phyloP scores from a whole-genome alignment of 2,888 invertebrate genomes.

The Mythimna pallens region DNA sequence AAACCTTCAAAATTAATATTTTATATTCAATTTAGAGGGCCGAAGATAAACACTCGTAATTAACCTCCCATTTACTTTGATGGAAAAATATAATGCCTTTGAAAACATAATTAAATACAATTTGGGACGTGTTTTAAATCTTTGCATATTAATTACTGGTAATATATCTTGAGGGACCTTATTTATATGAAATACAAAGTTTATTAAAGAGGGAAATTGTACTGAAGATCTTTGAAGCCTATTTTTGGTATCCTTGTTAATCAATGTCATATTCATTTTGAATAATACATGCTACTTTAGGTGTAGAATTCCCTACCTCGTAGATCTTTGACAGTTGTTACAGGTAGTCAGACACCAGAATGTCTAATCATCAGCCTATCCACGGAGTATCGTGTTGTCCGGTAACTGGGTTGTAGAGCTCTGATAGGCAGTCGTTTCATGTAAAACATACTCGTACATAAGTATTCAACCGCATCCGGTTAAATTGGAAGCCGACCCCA shows the following conservation, averaged over 20 bases:
- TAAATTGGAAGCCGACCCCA: too few species aligned
- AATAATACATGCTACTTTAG: neutral
- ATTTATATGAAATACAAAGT: constrained; percentile 22
- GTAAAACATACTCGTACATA: too few species aligned
- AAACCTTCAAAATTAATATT: constrained; percentile 64
- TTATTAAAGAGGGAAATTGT: constrained; percentile 13
- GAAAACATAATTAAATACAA: constrained; percentile 53
- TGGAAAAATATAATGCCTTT: constrained; percentile 48
- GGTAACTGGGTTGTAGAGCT: too few species aligned
- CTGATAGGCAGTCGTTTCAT: too few species aligned
- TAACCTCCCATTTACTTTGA: constrained; percentile 53
- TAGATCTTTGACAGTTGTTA: too few species aligned
- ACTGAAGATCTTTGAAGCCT: neutral
- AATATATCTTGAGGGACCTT: constrained; percentile 1
- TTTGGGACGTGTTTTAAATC: constrained; percentile 41
- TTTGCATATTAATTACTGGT: constrained; percentile 42
- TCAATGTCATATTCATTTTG: constrained; percentile 6
- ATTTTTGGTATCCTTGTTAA: constrained; percentile 7
- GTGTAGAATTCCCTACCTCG: neutral
- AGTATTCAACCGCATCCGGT: too few species aligned
- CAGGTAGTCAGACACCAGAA: too few species aligned
- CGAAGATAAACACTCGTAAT: constrained; percentile 49
- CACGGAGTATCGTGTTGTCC: too few species aligned
- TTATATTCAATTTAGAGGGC: constrained; percentile 55
- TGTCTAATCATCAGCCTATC: too few species aligned